Evolutionary conservation across 2,113 vertebrate species (phyloP).

Genomic region (Microcebus jonahi): DNA sequence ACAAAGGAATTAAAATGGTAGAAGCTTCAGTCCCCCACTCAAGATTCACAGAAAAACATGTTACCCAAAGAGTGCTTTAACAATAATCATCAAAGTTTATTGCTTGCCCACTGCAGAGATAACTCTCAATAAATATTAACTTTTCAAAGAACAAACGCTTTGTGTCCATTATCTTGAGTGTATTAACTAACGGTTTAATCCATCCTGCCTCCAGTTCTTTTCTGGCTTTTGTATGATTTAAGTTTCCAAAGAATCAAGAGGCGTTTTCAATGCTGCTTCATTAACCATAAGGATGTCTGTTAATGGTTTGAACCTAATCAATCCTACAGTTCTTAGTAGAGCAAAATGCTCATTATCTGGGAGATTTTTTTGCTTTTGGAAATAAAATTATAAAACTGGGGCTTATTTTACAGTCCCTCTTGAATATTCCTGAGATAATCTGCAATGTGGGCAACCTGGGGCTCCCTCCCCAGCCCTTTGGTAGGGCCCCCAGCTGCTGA

Average conservation of each 20-base stretch:
- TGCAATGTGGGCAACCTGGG: not conserved
- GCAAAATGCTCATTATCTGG: slow-evolving; percentile 56
- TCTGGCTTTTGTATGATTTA: slow-evolving; percentile 46
- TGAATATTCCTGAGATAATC: slow-evolving; percentile 1
- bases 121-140: slow-evolving; percentile 47
- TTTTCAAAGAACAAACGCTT: slow-evolving; percentile 51
- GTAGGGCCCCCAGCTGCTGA: slow-evolving; percentile 34
- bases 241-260: slow-evolving; percentile 52
- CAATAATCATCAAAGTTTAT: slow-evolving; percentile 54
- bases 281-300: slow-evolving; percentile 51
- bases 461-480: not conserved
- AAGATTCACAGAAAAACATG: slow-evolving; percentile 47
- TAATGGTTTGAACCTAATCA: slow-evolving; percentile 63
- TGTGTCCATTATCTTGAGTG: not conserved
- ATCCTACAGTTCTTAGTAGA: slow-evolving; percentile 60
- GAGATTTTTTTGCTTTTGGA: slow-evolving; percentile 45
- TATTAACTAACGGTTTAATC: not conserved
- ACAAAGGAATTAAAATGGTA: slow-evolving; percentile 89
- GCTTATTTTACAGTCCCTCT: not conserved
- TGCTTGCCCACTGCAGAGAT: slow-evolving; percentile 19
- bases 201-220: not conserved
- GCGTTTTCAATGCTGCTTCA: slow-evolving; percentile 51
- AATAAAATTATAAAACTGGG: slow-evolving; percentile 30
- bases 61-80: slow-evolving; percentile 54
- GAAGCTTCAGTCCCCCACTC: slow-evolving; percentile 75